phyloP scores from a whole-genome alignment of 2,888 invertebrate genomes.

The Beris chalybata region DNA sequence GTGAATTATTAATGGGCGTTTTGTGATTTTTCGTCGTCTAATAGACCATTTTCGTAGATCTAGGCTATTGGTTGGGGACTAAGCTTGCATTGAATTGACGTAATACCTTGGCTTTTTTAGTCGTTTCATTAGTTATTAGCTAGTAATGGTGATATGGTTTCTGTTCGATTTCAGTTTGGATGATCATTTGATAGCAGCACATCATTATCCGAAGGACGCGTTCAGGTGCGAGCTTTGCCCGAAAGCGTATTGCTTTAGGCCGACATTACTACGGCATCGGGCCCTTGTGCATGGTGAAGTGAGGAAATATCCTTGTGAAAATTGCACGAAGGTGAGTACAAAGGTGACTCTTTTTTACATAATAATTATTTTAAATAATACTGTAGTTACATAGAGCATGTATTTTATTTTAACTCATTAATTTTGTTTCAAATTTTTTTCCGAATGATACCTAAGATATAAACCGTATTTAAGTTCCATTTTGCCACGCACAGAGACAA shows the following conservation, averaged over 20 bases:
- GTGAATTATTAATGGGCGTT: constrained; percentile 10
- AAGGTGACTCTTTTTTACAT: too few species aligned
- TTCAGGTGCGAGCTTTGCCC: constrained; percentile 84
- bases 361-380: too few species aligned
- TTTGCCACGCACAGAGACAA: too few species aligned
- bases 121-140: background rate
- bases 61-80: background rate
- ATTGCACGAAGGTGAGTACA: constrained; percentile 76
- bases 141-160: constrained; percentile 17
- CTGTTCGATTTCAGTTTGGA: constrained; percentile 71
- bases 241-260: constrained; percentile 78
- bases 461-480: too few species aligned
- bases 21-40: constrained; percentile 5
- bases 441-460: background rate
- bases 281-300: constrained; percentile 79
- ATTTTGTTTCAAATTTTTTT: background rate
- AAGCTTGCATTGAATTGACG: constrained; percentile 8
- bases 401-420: too few species aligned
- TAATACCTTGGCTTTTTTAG: background rate
- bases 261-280: constrained; percentile 79
- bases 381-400: too few species aligned
- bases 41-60: background rate
- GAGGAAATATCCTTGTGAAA: constrained; percentile 89
- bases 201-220: constrained; percentile 77
- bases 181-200: constrained; percentile 76